Evolutionary conservation across 2,797 vertebrate species (phyloP), one percentile per base, ranked within the genome.

Genomic region (Melanotaenia trifasciata): DNA sequence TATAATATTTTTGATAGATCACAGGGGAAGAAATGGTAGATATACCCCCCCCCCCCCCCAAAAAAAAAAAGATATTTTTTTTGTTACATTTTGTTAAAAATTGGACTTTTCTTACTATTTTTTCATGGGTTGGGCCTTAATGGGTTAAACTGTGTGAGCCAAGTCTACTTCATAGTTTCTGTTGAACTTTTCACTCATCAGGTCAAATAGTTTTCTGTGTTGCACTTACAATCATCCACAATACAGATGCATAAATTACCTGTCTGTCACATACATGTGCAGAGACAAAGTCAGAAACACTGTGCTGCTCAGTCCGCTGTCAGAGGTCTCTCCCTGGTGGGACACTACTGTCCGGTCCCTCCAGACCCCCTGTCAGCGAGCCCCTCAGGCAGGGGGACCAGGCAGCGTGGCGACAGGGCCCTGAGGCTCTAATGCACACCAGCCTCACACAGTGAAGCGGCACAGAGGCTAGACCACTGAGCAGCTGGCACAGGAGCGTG

Each of bases 391-490:
- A 70, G 78, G 74, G 85, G 62, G 85, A 83, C 83, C 78, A 81
- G 75, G 80, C 86, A 89, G 87, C 82, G 80, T 87, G 86, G 92
- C 86, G 87, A 92, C 89, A 81, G 87, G 88, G 88, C 78, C 84
- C 89, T 77, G 85, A 90, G 90, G 90, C 91, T 92, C 90, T 87
- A 79, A 79, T 90, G 91, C 91, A 90, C 91, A 90, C 81, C 35
- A n/a, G 70, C 82, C 88, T 89, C 84, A 80, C 87, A 90, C 82
- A 82, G 81, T 51, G 45, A 86, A 86, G 85, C 79, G 24, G 83
- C 86, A 86, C 84, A 65, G 79, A 86, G 83, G 85, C 90, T 92
- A 90, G 90, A 92, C 93, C 92, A 91, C 86, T 92, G 91, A 93
- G 91, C 92, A 91, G 91, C 89, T 92, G 90, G 91, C 90, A 88